phyloP scores from a whole-genome alignment of 2,797 vertebrate species.

The Paguma larvata region DNA sequence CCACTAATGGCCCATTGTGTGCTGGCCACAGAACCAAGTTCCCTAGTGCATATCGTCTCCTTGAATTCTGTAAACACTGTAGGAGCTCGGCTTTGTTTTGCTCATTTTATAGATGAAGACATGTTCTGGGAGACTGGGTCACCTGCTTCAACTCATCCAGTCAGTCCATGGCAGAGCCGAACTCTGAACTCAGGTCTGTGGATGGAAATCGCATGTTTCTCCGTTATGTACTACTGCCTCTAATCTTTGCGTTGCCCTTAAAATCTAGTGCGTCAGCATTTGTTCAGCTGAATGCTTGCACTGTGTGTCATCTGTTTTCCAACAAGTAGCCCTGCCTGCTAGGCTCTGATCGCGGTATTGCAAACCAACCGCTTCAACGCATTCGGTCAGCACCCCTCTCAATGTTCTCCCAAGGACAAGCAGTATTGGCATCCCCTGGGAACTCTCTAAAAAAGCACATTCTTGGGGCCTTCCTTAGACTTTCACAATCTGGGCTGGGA shows the following conservation, averaged over 20 bases:
- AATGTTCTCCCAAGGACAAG: fast-evolving
- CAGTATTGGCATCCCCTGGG: not conserved
- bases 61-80: not conserved
- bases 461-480: not conserved
- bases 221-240: not conserved
- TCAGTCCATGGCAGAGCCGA: not conserved
- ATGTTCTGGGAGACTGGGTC: not conserved
- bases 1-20: too few relatives aligned
- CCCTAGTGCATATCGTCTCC: fast-evolving
- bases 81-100: not conserved
- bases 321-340: not conserved
- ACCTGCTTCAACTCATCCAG: not conserved
- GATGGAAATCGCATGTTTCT: fast-evolving
- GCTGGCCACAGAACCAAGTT: not conserved
- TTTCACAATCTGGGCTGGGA: not conserved
- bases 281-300: fast-evolving
- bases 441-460: not conserved
- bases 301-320: not conserved
- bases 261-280: fast-evolving
- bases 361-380: not conserved
- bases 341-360: not conserved
- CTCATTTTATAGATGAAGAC: not conserved
- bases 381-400: fast-evolving
- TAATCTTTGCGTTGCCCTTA: fast-evolving
- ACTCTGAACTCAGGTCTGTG: not conserved